Evolutionary conservation across 2,797 vertebrate genomes (phyloP), one percentile per base, ranked within the genome.

Genomic region (Tinamus major): DNA sequence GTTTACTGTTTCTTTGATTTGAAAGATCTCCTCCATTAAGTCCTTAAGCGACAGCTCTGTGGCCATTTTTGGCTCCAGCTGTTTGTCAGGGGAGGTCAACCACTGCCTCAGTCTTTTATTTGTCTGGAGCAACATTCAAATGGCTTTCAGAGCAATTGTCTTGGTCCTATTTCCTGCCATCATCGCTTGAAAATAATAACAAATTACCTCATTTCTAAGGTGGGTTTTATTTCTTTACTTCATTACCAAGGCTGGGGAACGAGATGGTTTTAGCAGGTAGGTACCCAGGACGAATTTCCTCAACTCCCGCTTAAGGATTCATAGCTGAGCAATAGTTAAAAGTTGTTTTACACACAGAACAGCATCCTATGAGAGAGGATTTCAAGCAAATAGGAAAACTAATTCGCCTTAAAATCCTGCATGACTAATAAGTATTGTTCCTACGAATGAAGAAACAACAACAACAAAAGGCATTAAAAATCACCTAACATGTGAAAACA

Each of bases 1-100:
- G 96, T 96, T 97, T 97, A 95, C 92, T 93, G 94, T 97, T 96
- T 95, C 95, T 94, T 87, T 92, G 92, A 97, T 96, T 96, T 96
- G 95, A 97, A 96, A 96, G 87, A 97, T 97, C 89, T 97, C 94
- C 91, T 87, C 89, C 92, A 96, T 97, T 95, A 97, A 96, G 93
- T 97, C 94, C 87, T 96, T 65, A 96, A 97, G 92, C 70, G 71
- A 96, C 94, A 95, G 90, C 87, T 94, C 77, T 0, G 2, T 84
- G 74, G 93, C 76, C 77, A 3, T 87, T 96, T 96, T 95, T 94
- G 93, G 95, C 93, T 96, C 92, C 95, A 97, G 94, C 91, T 96
- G 93, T 94, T 97, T 93, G 93, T 96, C 91, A 96, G 92, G 64
- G 93, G 93, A 92, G 95, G 96, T 96, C 95, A 97, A 76, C 85